A percentile compares a stretch with the other conserved stretches of the same genome.
phyloP scores from a whole-genome alignment of 1,140 invertebrate genomes.

The Papilio glaucus region DNA sequence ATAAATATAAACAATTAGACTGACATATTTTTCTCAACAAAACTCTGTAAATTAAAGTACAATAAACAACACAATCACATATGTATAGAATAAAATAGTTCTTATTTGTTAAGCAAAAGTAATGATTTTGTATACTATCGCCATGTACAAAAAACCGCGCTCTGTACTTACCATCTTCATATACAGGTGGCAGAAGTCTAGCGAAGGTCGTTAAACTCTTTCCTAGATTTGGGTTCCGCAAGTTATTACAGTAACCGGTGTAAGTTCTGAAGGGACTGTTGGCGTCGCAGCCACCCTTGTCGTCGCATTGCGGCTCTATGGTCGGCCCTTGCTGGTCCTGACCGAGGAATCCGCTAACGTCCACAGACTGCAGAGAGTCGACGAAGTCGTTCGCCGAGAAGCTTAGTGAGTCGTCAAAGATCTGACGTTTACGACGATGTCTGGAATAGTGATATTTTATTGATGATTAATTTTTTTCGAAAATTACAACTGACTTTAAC shows the following conservation, averaged over 20 bases:
- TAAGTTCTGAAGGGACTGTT: slow-evolving; percentile 91
- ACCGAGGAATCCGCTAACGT: slow-evolving; percentile 86
- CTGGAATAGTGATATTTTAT: slow-evolving; percentile 47
- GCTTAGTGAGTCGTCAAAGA: slow-evolving; percentile 88
- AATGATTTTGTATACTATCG: background rate
- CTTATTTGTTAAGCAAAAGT: too few relatives aligned
- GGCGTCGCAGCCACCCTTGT: slow-evolving; percentile 90
- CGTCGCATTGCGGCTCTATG: slow-evolving; percentile 86
- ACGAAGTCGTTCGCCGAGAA: slow-evolving; percentile 87
- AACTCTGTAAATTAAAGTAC: too few relatives aligned
- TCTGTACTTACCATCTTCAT: slow-evolving; percentile 91
- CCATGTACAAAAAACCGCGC: background rate
- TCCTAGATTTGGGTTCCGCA: slow-evolving; percentile 92
- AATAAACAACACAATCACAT: too few relatives aligned
- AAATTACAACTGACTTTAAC: background rate
- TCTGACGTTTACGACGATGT: slow-evolving; percentile 87
- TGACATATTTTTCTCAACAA: too few relatives aligned
- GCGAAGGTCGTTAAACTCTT: slow-evolving; percentile 94
- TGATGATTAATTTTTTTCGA: background rate
- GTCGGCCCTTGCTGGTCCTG: slow-evolving; percentile 76
- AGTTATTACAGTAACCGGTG: slow-evolving; percentile 96
- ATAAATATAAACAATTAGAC: too few relatives aligned
- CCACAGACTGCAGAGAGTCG: slow-evolving; percentile 89
- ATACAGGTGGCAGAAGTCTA: slow-evolving; percentile 92
- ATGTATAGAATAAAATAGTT: background rate